Evolutionary conservation across 2,113 vertebrate species (phyloP).

Genomic region (Propithecus coquereli): DNA sequence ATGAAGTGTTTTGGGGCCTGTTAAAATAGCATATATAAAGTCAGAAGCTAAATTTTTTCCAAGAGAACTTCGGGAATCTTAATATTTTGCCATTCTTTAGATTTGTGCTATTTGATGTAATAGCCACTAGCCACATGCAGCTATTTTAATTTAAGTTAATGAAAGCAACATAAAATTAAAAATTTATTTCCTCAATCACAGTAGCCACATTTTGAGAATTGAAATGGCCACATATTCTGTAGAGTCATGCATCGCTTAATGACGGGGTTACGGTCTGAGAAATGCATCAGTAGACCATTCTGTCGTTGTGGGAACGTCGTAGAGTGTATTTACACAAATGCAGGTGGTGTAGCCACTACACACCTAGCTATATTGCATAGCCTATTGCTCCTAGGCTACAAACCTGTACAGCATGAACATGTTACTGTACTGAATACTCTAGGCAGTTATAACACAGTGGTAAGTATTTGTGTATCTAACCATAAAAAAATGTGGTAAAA

Average conservation of each 20-base stretch:
- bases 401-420: background rate
- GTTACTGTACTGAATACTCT: background rate
- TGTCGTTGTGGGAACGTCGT: background rate
- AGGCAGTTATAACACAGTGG: background rate
- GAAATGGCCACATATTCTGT: background rate
- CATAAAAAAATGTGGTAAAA: background rate
- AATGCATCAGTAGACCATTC: background rate
- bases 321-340: background rate
- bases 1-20: slow-evolving; percentile 23
- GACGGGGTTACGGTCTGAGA: background rate
- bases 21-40: slow-evolving; percentile 37
- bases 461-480: background rate
- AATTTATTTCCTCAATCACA: background rate
- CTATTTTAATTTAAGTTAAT: slow-evolving; percentile 14
- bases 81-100: slow-evolving; percentile 10
- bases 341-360: background rate
- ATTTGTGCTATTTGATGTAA: background rate
- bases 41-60: slow-evolving; percentile 25
- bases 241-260: background rate
- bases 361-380: background rate
- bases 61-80: slow-evolving; percentile 39
- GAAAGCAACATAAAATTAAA: slow-evolving; percentile 16
- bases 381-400: background rate
- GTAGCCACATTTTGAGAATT: background rate
- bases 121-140: background rate